Evolutionary conservation across 2,113 vertebrate genomes (phyloP), one percentile per base, ranked within the genome.

Genomic region (Alethe castanea): DNA sequence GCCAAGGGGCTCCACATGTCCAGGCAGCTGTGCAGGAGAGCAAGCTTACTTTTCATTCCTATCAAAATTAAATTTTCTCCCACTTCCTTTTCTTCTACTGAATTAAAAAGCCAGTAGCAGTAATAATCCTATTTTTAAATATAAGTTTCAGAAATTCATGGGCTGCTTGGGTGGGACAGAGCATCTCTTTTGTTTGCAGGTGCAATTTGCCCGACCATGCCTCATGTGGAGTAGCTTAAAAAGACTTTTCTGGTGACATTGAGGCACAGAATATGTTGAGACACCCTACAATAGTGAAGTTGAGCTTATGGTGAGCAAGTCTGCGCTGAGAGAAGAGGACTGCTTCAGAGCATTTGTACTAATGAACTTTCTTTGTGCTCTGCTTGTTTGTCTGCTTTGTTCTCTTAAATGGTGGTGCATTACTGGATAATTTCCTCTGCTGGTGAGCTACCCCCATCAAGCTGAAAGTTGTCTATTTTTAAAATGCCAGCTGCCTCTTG

Each of bases 381-480:
- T 36, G 48, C 84, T 87, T 90, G 82, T 94, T 88, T 81, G 44
- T 74, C 80, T 93, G 81, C 78, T 89, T 93, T 79, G 82, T 95
- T 95, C 88, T 48, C 86, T 73, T 62, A 89, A 96, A 94, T 54
- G 76, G 70, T 87, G 78, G 59, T 28, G 40, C 77, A 87, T 88
- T 94, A 77, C 80, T 95, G 83, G 88, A 89, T 90, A 91, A 88
- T 96, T 97, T 95, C 81, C 88, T 78, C 84, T 8, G 3, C 76
- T 88, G 88, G 93, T 96, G 65, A 95, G 60, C 92, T 95, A 52
- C 77, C 78, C 94, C 81, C 83, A 86, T 94, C 92, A 73, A 96
- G 82, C 81, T 93, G 86, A 71, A 93, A 96, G 80, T 92, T 95
- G 94, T 92, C 95, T 96, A 95, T 97, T 97, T 95, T 92, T 94